Evolutionary conservation across 2,113 vertebrate species (phyloP).

Genomic region (Aramus guarauna): DNA sequence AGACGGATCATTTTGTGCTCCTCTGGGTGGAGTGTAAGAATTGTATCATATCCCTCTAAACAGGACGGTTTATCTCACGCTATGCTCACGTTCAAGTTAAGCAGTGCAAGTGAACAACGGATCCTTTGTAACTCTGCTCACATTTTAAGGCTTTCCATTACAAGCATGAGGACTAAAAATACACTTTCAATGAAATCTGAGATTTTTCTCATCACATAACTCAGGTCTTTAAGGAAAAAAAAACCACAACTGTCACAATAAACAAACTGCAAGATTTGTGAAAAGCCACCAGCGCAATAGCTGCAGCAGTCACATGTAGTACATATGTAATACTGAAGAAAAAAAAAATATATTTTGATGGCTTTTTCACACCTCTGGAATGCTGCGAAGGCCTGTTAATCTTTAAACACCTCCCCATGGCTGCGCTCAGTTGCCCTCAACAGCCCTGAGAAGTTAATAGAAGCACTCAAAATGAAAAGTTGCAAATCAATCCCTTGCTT

Average conservation of each 20-base stretch:
- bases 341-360: not conserved
- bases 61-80: not conserved
- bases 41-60: not conserved
- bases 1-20: not conserved
- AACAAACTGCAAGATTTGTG: not conserved
- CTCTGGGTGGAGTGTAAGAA: accelerated
- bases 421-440: not conserved
- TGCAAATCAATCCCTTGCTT: not conserved
- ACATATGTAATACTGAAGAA: not conserved
- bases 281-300: not conserved
- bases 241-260: not conserved
- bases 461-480: not conserved
- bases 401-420: not conserved
- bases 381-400: slow-evolving; percentile 29
- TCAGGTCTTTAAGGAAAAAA: not conserved
- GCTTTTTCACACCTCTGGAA: not conserved
- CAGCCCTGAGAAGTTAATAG: not conserved
- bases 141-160: not conserved
- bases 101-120: not conserved
- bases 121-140: not conserved
- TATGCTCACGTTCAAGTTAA: accelerated
- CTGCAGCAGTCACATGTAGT: not conserved
- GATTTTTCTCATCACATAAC: not conserved
- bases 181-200: not conserved
- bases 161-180: not conserved